Conservation (phyloP, 1,140 invertebrate species). For the Solenopsis invicta region DNA sequence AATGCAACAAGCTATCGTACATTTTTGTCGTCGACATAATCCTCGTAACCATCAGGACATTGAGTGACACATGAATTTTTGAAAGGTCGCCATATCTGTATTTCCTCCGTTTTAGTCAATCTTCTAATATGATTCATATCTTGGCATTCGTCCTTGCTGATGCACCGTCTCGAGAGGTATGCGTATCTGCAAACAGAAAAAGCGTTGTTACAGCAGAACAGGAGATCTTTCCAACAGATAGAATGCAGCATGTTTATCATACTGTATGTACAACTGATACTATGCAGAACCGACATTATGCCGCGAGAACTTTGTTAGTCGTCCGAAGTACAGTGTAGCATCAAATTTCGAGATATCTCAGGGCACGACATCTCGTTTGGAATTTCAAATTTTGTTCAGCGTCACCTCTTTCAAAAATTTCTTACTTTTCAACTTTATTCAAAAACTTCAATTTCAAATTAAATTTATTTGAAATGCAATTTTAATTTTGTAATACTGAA, state of each 20-base stretch:
- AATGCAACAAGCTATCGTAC: constrained; percentile 53
- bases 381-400: background rate
- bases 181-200: constrained; percentile 74
- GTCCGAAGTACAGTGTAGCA: background rate
- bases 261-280: background rate
- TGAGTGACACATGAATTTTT: constrained; percentile 86
- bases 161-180: constrained; percentile 88
- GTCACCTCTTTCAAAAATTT: background rate
- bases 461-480: background rate
- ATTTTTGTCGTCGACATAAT: constrained; percentile 76
- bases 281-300: background rate
- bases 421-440: background rate
- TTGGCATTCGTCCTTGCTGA: constrained; percentile 87
- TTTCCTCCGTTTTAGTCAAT: constrained; percentile 63
- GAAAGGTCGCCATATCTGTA: constrained; percentile 82
- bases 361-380: background rate
- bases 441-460: background rate
- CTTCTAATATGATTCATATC: constrained; percentile 70
- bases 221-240: constrained; percentile 6
- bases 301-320: background rate
- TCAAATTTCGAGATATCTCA: constrained; percentile 5
- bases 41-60: constrained; percentile 88
- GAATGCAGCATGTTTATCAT: background rate
- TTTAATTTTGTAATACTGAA: background rate
- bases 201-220: background rate